Conservation (phyloP, 2,113 vertebrate species). For the Sylvilagus bachmani region DNA sequence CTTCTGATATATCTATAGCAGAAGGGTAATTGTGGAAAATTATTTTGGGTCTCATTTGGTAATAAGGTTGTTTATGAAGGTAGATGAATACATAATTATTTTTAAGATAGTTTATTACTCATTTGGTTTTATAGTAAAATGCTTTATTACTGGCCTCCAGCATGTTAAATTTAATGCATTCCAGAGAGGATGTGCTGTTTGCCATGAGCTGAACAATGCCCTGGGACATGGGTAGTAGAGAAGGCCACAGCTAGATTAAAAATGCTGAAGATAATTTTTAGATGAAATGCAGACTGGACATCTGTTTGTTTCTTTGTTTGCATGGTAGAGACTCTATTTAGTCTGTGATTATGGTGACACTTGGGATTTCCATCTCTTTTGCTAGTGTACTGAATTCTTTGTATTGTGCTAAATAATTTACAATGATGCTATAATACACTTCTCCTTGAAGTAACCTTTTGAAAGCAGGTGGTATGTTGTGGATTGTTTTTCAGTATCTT, state of each 20-base stretch:
- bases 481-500: background rate
- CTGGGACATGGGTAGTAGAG: background rate
- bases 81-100: constrained; percentile 69
- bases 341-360: background rate
- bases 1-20: constrained; percentile 76
- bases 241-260: background rate
- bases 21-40: constrained; percentile 83
- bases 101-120: constrained; percentile 35
- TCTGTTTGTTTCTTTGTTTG: background rate
- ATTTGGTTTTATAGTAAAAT: constrained; percentile 28
- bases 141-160: constrained; percentile 29
- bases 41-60: constrained; percentile 74
- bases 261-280: background rate
- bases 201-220: constrained; percentile 1
- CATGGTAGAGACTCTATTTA: background rate
- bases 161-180: background rate
- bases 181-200: background rate
- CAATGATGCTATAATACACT: background rate
- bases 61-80: constrained; percentile 75
- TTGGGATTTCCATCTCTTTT: background rate
- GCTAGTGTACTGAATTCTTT: background rate
- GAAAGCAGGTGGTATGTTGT: background rate
- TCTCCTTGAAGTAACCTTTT: background rate
- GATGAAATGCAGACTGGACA: background rate
- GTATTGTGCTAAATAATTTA: background rate